These are phyloP conservation scores for Ophion ellenae DNA, from an alignment of 2,888 invertebrate genomes.

Conservation along the genomic window DNA sequence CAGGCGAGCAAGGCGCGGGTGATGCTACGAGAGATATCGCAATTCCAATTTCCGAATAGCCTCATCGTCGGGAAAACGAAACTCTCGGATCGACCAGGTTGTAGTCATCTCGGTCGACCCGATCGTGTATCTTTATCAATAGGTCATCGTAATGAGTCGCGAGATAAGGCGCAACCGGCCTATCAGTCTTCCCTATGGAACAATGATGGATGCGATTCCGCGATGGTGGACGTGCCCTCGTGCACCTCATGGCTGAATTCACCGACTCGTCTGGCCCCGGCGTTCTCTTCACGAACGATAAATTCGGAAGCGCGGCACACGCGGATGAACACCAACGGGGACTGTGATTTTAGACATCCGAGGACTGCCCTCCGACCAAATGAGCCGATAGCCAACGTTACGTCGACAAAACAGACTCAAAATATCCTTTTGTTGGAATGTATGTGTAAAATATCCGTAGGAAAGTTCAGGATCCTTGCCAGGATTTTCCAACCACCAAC, in stretches of 20 bases:
- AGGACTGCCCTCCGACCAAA: too few species aligned
- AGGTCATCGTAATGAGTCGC: conserved; percentile 83
- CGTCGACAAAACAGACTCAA: not conserved
- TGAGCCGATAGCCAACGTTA: too few species aligned
- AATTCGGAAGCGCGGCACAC: conserved; percentile 10
- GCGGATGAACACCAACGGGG: not conserved
- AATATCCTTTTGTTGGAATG: not conserved
- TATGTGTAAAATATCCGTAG: conserved; percentile 20
- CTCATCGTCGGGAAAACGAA: conserved; percentile 52
- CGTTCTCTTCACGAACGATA: conserved; percentile 7
- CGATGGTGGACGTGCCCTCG: conserved; percentile 78
- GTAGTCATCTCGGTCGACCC: conserved; percentile 69
- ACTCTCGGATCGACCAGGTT: conserved; percentile 70
- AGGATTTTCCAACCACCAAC: conserved; percentile 50
- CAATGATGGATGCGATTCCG: conserved; percentile 82
- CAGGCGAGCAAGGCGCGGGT: not conserved
- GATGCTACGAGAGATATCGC: conserved; percentile 52
- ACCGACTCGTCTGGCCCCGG: conserved; percentile 1
- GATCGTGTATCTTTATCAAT: conserved; percentile 82
- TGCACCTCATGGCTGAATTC: conserved; percentile 65
- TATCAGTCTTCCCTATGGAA: conserved; percentile 81
- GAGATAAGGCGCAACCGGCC: conserved; percentile 80
- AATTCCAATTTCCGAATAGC: conserved; percentile 81
- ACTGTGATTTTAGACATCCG: not conserved
- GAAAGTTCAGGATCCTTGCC: conserved; percentile 34